Base-by-base conservation (phyloP, 2,888 invertebrate genomes). In the Standfussiana lucernea region DNA sequence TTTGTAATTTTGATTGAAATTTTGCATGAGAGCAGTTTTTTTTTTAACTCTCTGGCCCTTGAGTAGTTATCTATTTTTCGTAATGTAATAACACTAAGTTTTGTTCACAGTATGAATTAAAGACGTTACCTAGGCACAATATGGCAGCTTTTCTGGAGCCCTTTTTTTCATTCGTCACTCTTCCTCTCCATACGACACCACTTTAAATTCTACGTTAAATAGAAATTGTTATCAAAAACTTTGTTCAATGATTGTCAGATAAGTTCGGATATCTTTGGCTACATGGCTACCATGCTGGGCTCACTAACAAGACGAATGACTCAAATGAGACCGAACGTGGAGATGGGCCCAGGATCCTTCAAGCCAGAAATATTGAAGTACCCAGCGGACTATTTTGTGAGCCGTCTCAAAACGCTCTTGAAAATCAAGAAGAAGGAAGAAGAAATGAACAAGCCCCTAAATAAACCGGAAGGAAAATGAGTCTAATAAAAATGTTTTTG, bases 321-420 rank as follows among this genome's bases (percentile, higher is more conserved):
- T 40, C 21, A 21, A 0, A 42, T 10, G 2, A 77, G n/a, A 45
- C 83, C 88, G 2, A 21, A 0, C 0, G 93, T 94, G 21, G 94
- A 93, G 71, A 24, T 90, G 2, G 91, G 88, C 0, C 93, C 93
- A 0, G 95, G 95, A 0, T 79, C 88, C 0, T 84, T 90, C 66
- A 95, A 95, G 80, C 45, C 88, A 0, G 86, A 89, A 15, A 80
- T 87, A 4, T 15, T 89, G 0, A 77, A 77, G 0, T 90, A 91
- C 71, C 89, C 92, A 0, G 76, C 85, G 0, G 77, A 90, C 1
- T 84, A 72, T 53, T 83, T 92, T 0, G 77, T 83, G 4, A 80
- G 82, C 0, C 84, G 90, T 1, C 80, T 94, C 50, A 91, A 91
- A 72, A 83, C 89, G 18, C 84, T 95, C 1, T 35, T 93, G 15